Evolutionary conservation across 2,113 vertebrate genomes (phyloP).

Genomic region (Onychostruthus taczanowskii): DNA sequence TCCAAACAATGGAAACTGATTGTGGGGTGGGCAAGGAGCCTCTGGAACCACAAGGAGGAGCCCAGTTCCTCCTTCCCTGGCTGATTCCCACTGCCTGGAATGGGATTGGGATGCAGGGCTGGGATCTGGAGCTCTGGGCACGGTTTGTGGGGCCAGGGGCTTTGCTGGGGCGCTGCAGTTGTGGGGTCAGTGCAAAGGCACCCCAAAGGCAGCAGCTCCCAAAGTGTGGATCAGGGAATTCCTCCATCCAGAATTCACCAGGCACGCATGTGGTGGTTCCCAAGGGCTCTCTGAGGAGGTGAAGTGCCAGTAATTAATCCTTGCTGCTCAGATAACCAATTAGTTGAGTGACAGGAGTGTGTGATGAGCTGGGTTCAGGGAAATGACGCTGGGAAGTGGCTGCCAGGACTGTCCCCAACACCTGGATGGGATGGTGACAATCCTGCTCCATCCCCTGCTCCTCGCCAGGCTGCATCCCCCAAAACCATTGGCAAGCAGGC

Average conservation of each 20-base stretch:
- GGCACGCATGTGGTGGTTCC: not conserved
- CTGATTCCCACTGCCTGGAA: fast-evolving
- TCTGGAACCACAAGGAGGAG: not conserved
- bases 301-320: not conserved
- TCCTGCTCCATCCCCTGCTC: fast-evolving
- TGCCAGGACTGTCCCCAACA: not conserved
- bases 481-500: not conserved
- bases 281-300: not conserved
- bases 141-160: not conserved
- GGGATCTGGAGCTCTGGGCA: not conserved
- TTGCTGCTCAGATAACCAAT: not conserved
- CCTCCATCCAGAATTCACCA: fast-evolving
- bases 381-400: fast-evolving
- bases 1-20: not conserved
- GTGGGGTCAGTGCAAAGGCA: not conserved
- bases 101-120: fast-evolving
- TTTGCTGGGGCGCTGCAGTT: not conserved
- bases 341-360: not conserved
- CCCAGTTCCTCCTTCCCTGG: not conserved
- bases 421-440: fast-evolving
- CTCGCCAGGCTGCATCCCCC: not conserved
- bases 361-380: fast-evolving
- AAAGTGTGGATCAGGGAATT: fast-evolving
- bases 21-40: not conserved
- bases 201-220: not conserved